Evolutionary conservation across 2,888 invertebrate genomes (phyloP).

Genomic region (Nephrocerus scutellatus): DNA sequence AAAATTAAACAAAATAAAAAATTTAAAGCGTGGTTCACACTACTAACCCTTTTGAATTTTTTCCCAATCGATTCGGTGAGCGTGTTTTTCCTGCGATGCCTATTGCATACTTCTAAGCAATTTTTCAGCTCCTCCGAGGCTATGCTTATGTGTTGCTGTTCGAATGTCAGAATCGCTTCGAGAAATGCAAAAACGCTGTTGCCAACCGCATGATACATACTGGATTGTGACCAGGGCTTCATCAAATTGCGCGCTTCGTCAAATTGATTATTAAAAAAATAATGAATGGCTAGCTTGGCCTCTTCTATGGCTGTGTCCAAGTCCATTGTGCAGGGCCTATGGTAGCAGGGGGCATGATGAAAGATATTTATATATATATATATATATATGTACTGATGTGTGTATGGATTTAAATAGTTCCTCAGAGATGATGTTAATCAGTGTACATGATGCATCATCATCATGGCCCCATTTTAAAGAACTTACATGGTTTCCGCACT

Average conservation of each 20-base stretch:
- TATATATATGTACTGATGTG: no score
- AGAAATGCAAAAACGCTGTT: conserved; percentile 82
- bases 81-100: conserved; percentile 49
- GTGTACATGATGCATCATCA: no score
- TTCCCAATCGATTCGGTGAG: conserved; percentile 76
- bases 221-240: conserved; percentile 71
- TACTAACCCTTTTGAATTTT: conserved; percentile 56
- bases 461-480: no score
- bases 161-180: conserved; percentile 89
- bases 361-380: no score
- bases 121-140: conserved; percentile 71
- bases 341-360: no score
- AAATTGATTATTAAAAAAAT: conserved; percentile 89
- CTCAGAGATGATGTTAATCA: no score
- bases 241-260: conserved; percentile 70
- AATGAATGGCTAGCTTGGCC: conserved; percentile 70
- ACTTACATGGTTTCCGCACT: no score
- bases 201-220: conserved; percentile 90
- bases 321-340: no score
- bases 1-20: conserved; percentile 1
- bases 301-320: conserved; percentile 59
- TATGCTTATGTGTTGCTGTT: conserved; percentile 66
- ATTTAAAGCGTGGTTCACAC: not conserved
- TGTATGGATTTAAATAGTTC: no score
- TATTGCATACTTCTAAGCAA: conserved; percentile 71